Conservation (phyloP, 2,888 invertebrate genomes). For the Nymphalis polychloros region DNA sequence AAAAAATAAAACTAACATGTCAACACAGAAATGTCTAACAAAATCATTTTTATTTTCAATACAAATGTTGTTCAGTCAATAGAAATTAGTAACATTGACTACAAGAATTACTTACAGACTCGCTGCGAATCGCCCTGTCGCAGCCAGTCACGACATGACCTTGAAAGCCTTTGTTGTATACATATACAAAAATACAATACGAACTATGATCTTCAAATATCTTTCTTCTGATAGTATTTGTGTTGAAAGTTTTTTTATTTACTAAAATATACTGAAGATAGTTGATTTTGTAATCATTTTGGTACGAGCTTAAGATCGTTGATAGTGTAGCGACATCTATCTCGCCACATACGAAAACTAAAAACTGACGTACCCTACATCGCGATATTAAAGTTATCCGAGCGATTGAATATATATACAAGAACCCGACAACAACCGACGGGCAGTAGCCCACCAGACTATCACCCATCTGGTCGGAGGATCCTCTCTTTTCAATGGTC, state of each 20-base stretch:
- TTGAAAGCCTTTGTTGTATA: neutral
- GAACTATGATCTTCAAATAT: neutral
- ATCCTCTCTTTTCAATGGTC: too few relatives aligned
- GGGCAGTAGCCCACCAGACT: too few relatives aligned
- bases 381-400: too few relatives aligned
- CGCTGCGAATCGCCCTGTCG: conserved; percentile 7
- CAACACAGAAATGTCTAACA: neutral
- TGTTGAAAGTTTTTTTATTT: neutral
- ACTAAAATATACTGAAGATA: neutral
- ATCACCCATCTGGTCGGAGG: too few relatives aligned
- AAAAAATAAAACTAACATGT: neutral
- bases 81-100: conserved; percentile 15
- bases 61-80: conserved; percentile 18
- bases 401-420: too few relatives aligned
- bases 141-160: conserved; percentile 18
- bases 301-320: too few relatives aligned
- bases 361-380: too few relatives aligned
- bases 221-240: neutral
- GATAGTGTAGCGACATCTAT: too few relatives aligned
- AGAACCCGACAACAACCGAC: too few relatives aligned
- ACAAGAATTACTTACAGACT: conserved; percentile 7
- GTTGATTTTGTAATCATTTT: neutral
- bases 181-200: neutral
- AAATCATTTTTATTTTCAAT: conserved; percentile 18
- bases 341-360: too few relatives aligned